A percentile compares a stretch with the other conserved stretches of the same genome.
Conservation (phyloP, 1,140 invertebrate species). For the Lucilia sericata region DNA sequence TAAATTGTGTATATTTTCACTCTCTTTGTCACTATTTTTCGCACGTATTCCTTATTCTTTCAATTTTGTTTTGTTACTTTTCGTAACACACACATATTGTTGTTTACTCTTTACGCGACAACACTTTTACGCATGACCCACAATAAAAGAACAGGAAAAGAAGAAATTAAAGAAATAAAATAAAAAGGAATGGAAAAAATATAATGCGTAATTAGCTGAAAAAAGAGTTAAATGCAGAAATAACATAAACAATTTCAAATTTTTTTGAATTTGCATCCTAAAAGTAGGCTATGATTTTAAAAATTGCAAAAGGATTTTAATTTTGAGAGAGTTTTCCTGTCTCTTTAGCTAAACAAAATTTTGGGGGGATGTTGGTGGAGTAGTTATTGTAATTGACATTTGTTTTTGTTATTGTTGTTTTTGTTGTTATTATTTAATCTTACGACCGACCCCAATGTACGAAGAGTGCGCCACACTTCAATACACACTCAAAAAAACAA, state of each 20-base stretch:
- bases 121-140: background rate
- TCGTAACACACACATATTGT: constrained; percentile 12
- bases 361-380: background rate
- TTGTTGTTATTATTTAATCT: constrained; percentile 18
- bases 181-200: background rate
- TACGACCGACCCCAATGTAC: constrained; percentile 9
- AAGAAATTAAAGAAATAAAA: background rate
- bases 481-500: background rate
- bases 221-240: background rate
- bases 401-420: background rate
- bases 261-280: background rate
- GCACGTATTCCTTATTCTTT: background rate
- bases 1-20: background rate
- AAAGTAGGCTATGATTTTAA: background rate
- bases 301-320: background rate
- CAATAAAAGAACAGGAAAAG: background rate
- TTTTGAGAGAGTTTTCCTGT: background rate
- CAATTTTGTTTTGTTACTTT: background rate
- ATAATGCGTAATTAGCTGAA: background rate
- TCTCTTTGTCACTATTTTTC: background rate
- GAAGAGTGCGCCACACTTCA: background rate
- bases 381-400: background rate
- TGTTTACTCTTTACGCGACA: background rate
- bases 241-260: background rate
- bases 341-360: background rate